phyloP scores from a whole-genome alignment of 2,888 invertebrate species.

The Limnephilus lunatus region DNA sequence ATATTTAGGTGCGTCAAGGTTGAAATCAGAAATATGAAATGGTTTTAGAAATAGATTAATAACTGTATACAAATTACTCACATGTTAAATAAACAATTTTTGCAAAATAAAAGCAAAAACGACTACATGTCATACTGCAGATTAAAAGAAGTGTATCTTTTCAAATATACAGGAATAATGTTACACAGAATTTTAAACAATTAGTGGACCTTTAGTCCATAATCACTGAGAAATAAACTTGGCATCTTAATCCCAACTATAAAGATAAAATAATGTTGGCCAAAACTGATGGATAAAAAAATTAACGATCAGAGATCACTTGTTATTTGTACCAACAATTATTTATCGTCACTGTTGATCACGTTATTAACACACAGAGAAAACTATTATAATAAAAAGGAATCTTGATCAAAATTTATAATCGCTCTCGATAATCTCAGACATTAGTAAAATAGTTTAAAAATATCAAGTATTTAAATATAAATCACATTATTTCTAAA shows the following conservation, averaged over 20 bases:
- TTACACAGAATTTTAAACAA: background rate
- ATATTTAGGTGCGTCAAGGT: background rate
- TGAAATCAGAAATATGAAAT: background rate
- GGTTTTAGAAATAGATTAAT: background rate
- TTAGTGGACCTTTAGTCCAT: background rate
- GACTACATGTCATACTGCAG: slow-evolving; percentile 69
- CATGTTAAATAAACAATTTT: slow-evolving; percentile 75
- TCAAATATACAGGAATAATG: background rate
- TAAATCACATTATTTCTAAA: background rate
- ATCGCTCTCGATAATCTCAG: background rate
- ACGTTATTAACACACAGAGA: background rate
- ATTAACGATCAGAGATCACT: background rate
- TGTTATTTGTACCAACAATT: background rate
- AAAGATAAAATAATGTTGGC: background rate
- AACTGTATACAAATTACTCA: slow-evolving; percentile 69
- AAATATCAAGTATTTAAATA: background rate
- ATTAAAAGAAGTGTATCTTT: background rate
- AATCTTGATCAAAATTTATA: background rate
- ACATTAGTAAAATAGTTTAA: background rate
- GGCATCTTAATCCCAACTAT: background rate
- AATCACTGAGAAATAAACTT: background rate
- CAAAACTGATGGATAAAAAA: background rate
- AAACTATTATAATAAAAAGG: background rate
- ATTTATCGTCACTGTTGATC: background rate
- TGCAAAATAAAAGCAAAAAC: slow-evolving; percentile 74